Evolutionary conservation across 2,797 vertebrate species (phyloP).

Genomic region (Gambelia wislizenii): DNA sequence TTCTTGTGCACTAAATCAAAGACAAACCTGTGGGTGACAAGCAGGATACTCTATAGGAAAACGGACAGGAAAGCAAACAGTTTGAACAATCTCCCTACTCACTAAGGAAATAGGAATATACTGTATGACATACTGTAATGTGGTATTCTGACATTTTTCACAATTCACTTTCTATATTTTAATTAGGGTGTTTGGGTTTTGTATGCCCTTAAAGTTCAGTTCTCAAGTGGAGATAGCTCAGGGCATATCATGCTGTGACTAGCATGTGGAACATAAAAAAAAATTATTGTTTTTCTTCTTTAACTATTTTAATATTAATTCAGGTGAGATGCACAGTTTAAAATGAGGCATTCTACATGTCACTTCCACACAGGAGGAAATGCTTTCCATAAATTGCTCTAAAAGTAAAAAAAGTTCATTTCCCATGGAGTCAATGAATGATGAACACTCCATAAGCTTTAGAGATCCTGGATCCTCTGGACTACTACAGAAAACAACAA

Average conservation of each 20-base stretch:
- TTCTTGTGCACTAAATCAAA: slow-evolving; percentile 23
- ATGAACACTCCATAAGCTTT: too few relatives aligned
- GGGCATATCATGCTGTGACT: not conserved
- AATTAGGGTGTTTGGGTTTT: not conserved
- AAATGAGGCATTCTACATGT: not conserved
- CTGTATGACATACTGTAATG: not conserved
- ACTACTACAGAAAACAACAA: too few relatives aligned
- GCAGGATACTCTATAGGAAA: not conserved
- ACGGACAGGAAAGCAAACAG: not conserved
- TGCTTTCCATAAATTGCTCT: not conserved
- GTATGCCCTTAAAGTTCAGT: not conserved
- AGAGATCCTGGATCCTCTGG: too few relatives aligned
- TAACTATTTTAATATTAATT: not conserved
- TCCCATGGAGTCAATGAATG: too few relatives aligned
- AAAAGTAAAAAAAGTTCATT: not conserved
- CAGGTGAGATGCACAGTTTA: not conserved
- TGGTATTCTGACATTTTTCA: not conserved
- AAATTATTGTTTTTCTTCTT: not conserved
- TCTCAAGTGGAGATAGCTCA: not conserved
- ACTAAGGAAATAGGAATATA: not conserved
- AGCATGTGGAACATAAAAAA: not conserved
- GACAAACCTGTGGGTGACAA: not conserved
- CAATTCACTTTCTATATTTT: not conserved
- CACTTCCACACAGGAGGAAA: not conserved
- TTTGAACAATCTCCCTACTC: not conserved